Evolutionary conservation across 92 coral and sea anemone species (phyloP), one percentile per base, ranked within the genome.

Genomic region (Actinernus sp.): DNA sequence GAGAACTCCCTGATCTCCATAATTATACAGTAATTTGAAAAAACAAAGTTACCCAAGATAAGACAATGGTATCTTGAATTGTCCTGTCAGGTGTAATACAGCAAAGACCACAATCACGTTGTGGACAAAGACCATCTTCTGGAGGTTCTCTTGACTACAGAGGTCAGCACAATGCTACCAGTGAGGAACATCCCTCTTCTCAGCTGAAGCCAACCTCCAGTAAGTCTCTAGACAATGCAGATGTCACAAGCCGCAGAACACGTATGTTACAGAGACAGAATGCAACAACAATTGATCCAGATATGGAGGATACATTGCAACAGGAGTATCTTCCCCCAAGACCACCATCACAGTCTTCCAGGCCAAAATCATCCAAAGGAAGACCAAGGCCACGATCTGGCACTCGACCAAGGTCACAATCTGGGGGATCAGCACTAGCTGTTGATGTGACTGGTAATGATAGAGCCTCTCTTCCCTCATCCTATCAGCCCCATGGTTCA

Each of bases 361-460:
- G 87, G 24, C 92, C 97, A 2, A 70, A 39, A 55, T 90, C 97
- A 45, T 89, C 86, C 43, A 90, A 86, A 53, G 89, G 87, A 11
- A 68, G 96, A 14, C 50, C 76, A 22, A 66, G 74, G 25, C 55
- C 83, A 13, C 10, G 52, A 45, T 45, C 52, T 45, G 80, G 65
- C 28, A 66, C 83, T 28, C 62, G 51, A 3, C 40, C 61, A 7
- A 22, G 49, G 38, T 78, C 71, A 45, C 63, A 74, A 30, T 49
- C 25, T 22, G 9, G 0, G 14, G 37, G 10, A 2, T 28, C 63
- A 14, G 26, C 37, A 30, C 59, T 31, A 4, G 26, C 21, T 25
- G 11, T 50, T 11, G 54, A 60, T 9, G 12, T 26, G 24, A 58
- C 30, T 17, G 65, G 61, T 7, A n/a, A n/a, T n/a, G 58, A 63